A percentile compares a stretch with the other conserved stretches of the same genome.
Conservation (phyloP, 2,797 vertebrate species). For the Knipowitschia caucasica region DNA sequence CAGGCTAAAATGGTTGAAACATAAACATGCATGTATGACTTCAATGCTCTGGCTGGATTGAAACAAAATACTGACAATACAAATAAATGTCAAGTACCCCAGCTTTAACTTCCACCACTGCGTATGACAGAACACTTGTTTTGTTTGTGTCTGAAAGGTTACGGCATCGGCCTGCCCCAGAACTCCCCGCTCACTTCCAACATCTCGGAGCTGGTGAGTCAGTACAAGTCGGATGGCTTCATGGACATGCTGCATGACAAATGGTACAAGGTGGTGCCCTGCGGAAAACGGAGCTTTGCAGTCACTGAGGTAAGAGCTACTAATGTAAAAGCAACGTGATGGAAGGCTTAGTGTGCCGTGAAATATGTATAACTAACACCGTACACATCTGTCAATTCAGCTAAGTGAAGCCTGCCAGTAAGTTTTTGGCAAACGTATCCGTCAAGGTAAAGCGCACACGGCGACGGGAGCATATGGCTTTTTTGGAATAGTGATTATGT, state of each 20-base stretch:
- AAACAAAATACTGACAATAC: too few relatives aligned
- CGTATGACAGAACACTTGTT: background rate
- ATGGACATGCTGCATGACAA: slow-evolving; percentile 98
- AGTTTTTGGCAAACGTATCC: background rate
- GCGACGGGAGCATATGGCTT: slow-evolving; percentile 6
- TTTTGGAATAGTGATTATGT: slow-evolving; percentile 4
- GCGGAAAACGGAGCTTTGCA: slow-evolving; percentile 94
- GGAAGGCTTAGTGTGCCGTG: background rate
- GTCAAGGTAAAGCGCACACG: background rate
- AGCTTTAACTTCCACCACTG: background rate
- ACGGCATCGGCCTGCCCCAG: slow-evolving; percentile 95
- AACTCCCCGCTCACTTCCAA: slow-evolving; percentile 94
- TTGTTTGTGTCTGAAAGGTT: slow-evolving; percentile 73
- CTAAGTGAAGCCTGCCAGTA: background rate
- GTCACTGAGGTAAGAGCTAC: slow-evolving; percentile 86
- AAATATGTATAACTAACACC: slow-evolving; percentile 2
- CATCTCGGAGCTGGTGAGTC: slow-evolving; percentile 93
- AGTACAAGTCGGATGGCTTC: slow-evolving; percentile 97
- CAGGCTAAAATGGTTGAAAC: too few relatives aligned
- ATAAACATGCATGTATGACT: too few relatives aligned
- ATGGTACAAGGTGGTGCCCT: slow-evolving; percentile 98
- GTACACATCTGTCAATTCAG: background rate
- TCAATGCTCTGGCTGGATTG: too few relatives aligned
- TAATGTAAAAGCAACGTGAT: background rate
- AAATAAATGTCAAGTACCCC: too few relatives aligned